Evolutionary conservation across 2,888 invertebrate species (phyloP).

Genomic region (Xanthorhoe designata): DNA sequence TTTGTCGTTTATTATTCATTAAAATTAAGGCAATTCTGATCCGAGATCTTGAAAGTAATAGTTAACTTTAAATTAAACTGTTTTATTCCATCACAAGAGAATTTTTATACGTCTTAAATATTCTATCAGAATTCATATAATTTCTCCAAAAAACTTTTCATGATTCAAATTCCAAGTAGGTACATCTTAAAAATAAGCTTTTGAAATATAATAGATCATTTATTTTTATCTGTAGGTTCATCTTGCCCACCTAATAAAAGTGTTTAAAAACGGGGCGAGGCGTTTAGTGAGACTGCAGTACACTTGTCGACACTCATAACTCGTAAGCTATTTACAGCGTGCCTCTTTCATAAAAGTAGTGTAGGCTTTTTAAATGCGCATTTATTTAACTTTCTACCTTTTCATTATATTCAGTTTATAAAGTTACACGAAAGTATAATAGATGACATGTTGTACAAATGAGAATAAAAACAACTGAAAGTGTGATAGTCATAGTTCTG

Average conservation of each 20-base stretch:
- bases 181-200: background rate
- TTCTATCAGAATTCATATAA: background rate
- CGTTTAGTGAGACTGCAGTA: slow-evolving; percentile 32
- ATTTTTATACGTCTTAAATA: background rate
- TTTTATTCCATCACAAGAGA: background rate
- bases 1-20: no score
- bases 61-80: no score
- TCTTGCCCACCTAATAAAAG: slow-evolving; percentile 8
- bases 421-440: background rate
- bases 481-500: background rate
- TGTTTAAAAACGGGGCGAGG: slow-evolving; percentile 23
- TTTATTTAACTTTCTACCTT: slow-evolving; percentile 9
- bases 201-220: background rate
- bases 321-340: slow-evolving; percentile 31
- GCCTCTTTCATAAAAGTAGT: slow-evolving; percentile 19
- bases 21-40: no score
- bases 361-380: slow-evolving; percentile 8
- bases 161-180: background rate
- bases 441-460: background rate
- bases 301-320: slow-evolving; percentile 34
- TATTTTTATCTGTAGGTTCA: background rate
- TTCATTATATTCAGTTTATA: background rate
- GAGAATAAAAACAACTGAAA: background rate
- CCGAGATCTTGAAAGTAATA: no score
- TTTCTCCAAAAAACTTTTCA: background rate